Evolutionary conservation across 2,113 vertebrate genomes (phyloP).

Genomic region (Eonycteris spelaea): DNA sequence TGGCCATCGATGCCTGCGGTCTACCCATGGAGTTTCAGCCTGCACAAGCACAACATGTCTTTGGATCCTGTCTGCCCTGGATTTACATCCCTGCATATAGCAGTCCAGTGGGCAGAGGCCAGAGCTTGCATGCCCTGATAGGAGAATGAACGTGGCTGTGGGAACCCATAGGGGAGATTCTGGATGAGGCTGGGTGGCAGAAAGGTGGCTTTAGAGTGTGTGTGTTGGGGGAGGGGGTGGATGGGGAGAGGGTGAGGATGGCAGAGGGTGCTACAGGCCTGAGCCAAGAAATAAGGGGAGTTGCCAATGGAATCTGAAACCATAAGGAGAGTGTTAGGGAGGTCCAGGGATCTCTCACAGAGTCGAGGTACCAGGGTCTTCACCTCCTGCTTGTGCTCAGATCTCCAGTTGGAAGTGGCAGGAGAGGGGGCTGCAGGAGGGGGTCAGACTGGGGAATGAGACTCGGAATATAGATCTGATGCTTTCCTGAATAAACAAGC

Average conservation of each 20-base stretch:
- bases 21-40: not conserved
- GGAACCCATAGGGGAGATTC: not conserved
- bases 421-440: not conserved
- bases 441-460: not conserved
- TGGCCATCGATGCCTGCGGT: accelerated
- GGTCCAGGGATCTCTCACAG: not conserved
- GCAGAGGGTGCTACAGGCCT: not conserved
- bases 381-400: too few species aligned
- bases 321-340: not conserved
- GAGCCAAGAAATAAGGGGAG: not conserved
- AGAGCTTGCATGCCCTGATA: not conserved
- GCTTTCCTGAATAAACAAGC: not conserved
- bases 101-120: not conserved
- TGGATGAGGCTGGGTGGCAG: not conserved
- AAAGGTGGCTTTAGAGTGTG: not conserved
- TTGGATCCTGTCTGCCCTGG: not conserved
- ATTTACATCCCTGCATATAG: not conserved
- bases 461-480: not conserved
- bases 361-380: not conserved
- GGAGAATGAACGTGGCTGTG: not conserved
- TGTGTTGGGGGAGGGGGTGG: too few species aligned
- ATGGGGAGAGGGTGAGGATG: accelerated
- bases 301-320: not conserved
- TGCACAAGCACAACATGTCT: not conserved
- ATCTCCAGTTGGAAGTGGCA: not conserved